Evolutionary conservation across 1,140 invertebrate species (phyloP), one percentile per base, ranked within the genome.

Genomic region (Drosophila takahashii): DNA sequence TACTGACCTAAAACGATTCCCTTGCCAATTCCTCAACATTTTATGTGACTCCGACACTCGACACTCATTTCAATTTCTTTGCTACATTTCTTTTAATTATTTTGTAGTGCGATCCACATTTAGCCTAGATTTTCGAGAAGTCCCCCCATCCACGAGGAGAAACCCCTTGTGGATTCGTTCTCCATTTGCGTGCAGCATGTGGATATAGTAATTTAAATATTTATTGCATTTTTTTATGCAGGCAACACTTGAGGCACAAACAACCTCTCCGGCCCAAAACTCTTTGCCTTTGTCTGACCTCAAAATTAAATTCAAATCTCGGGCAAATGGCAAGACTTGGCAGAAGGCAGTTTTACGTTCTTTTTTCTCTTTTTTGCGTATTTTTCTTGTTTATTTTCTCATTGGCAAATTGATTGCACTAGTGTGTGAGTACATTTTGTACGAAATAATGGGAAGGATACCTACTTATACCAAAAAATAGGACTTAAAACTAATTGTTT

Each of bases 301-400:
- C 61, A 89, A 87, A 90, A 90, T 90, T 90, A 86, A 90, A 86
- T 90, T 86, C 81, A 90, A 90, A 90, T 86, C 86, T 90, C 73
- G 65, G 54, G 64, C 73, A 90, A 81, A 81, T 79, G 69, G 71
- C 61, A 81, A 65, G 51, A 75, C 59, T 81, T 77, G 71, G 71
- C 67, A 70, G 65, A 39, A 75, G 39, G 27, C 65, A 44, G 44
- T 29, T 56, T 34, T 18, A 13, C 5, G 18, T 56, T 26, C 10
- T 11, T 29, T 10, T 16, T 26, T 26, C 4, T 32, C 3, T 44
- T 36, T 41, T 59, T 27, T 50, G 9, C 15, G 45, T 41, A 60
- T 16, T 36, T 29, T 29, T 6, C 60, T 57, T 57, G 42, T 39
- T 56, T 65, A 37, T 37, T 47, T 58, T 44, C 42, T 16, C 42